phyloP scores from a whole-genome alignment of 92 coral and sea anemone genomes.

The Muricea muricata region DNA sequence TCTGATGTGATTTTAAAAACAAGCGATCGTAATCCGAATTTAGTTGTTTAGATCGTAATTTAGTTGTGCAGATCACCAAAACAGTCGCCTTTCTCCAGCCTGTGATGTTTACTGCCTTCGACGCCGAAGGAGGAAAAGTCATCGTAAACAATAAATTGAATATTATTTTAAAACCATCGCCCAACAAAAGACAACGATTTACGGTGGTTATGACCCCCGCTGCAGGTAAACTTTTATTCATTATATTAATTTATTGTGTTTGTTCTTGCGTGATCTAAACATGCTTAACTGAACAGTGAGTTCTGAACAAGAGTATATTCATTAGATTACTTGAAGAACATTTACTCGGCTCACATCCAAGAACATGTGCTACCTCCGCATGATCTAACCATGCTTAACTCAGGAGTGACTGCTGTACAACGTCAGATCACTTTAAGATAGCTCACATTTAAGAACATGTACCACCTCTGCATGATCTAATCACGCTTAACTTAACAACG shows the following conservation, averaged over 20 bases:
- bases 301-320: no score
- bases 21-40: constrained; percentile 68
- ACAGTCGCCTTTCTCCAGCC: constrained; percentile 70
- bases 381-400: neutral
- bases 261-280: neutral
- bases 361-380: neutral
- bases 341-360: neutral
- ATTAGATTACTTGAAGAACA: no score
- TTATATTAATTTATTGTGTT: neutral
- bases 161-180: constrained; percentile 69
- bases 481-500: neutral
- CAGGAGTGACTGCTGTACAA: neutral
- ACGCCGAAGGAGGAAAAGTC: constrained; percentile 20
- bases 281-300: neutral
- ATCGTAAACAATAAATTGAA: constrained; percentile 66
- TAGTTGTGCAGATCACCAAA: constrained; percentile 77
- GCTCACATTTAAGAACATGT: neutral
- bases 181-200: constrained; percentile 63
- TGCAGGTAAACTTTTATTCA: neutral
- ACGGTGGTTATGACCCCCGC: constrained; percentile 14
- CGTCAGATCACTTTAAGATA: neutral
- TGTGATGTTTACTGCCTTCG: constrained; percentile 67
- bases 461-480: neutral
- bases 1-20: constrained; percentile 67
- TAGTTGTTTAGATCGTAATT: constrained; percentile 65